Base-by-base conservation (phyloP, 2,113 vertebrate species). In the Haplochromis burtoni region DNA sequence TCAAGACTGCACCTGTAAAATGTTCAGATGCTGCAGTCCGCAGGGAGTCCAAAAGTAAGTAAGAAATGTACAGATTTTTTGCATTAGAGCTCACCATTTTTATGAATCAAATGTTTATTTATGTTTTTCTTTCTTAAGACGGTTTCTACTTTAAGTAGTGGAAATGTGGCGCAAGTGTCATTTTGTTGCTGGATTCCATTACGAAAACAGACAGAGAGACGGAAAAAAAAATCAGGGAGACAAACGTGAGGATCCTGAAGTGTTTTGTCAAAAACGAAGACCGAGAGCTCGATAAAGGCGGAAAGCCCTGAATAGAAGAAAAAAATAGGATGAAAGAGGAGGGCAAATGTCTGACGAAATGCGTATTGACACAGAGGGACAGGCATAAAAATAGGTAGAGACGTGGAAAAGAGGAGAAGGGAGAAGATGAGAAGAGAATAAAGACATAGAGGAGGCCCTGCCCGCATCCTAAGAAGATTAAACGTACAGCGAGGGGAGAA, bases 381-480 rank as follows among this genome's bases (percentile, higher is more conserved):
- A 87, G 84, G 85, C 87, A 59, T 86, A 53, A 68, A 91, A 93
- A 94, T 93, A 90, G 83, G 59, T 86, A 35, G 85, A 86, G 91
- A 87, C 78, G 17, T 29, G 7, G 59, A 76, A 80, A 82, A 85
- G 81, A 88, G 73, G 81, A 81, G 49, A 35, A 68, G 12, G 21
- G 63, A 26, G 57, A 47, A 66, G 68, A 88, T 80, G 88, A 87
- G 71, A 91, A 82, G 53, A 68, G 80, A 85, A 42, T 61, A 85
- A 85, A 91, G 81, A 85, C 57, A 84, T 81, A 83, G 76, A 81
- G 80, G 53, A 86, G 61, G 83, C 66, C 68, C 84, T 54, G 76
- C 86, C 42, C 9, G 3, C 42, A 84, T 81, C 63, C 68, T 86
- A 81, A 91, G 81, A 83, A 91, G 85, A 87, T 88, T 86, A 91